Percentiles rank a stretch among this genome's conserved stretches.
Conservation (phyloP, 2,113 vertebrate genomes). For the Syngnathus floridae region DNA sequence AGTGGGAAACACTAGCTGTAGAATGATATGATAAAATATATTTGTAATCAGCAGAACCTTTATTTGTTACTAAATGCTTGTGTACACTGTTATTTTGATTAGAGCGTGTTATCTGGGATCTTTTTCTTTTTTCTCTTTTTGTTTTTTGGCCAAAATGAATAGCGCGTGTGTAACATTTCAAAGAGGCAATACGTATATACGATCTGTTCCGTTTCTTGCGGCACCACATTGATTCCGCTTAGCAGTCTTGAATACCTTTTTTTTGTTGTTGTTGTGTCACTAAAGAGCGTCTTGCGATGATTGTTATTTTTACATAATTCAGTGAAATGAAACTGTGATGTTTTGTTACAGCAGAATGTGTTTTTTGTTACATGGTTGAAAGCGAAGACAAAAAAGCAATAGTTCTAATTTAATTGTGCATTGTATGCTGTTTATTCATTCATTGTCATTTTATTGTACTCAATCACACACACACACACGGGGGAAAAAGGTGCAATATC, state of each 20-base stretch:
- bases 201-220: constrained; percentile 78
- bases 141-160: constrained; percentile 72
- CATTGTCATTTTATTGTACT: constrained; percentile 79
- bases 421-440: constrained; percentile 73
- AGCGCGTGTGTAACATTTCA: constrained; percentile 87
- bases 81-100: constrained; percentile 79
- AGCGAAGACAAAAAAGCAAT: constrained; percentile 30
- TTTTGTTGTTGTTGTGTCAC: constrained; percentile 29
- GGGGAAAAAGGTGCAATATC: constrained; percentile 76
- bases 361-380: constrained; percentile 68
- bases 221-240: constrained; percentile 79
- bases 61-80: constrained; percentile 85
- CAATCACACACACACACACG: constrained; percentile 34
- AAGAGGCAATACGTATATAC: constrained; percentile 30
- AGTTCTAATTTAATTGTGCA: constrained; percentile 76
- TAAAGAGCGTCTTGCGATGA: constrained; percentile 66
- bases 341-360: constrained; percentile 74
- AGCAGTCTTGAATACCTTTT: constrained; percentile 86
- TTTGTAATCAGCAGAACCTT: constrained; percentile 84
- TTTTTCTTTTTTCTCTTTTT: constrained; percentile 69
- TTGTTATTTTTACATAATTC: constrained; percentile 70
- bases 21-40: constrained; percentile 85
- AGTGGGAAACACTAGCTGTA: constrained; percentile 98
- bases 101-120: constrained; percentile 72
- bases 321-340: constrained; percentile 79